Conservation (phyloP, 2,113 vertebrate species). For the Ceratotherium simum region DNA sequence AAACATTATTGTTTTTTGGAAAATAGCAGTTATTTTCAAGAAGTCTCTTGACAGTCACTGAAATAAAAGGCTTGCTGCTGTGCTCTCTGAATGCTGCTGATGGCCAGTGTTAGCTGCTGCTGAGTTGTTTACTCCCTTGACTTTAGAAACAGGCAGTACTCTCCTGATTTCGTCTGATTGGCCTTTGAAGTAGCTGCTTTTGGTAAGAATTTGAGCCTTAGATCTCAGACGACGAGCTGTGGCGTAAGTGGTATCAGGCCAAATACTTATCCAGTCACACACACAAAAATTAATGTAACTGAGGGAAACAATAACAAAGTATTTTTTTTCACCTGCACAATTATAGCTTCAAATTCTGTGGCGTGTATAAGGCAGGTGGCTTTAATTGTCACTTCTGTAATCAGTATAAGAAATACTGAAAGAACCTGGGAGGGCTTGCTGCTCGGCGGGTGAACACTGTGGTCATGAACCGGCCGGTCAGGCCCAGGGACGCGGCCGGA, state of each 20-base stretch:
- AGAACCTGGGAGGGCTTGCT: not conserved
- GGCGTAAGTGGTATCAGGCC: constrained; percentile 30
- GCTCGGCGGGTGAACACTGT: not conserved
- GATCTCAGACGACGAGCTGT: constrained; percentile 56
- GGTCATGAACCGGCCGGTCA: not conserved
- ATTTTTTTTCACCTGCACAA: not conserved
- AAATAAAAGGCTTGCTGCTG: constrained; percentile 53
- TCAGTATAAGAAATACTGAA: not conserved
- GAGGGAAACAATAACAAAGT: not conserved
- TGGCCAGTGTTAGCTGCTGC: constrained; percentile 41
- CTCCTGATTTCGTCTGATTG: not conserved
- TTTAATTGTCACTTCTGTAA: not conserved
- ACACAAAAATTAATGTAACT: not conserved
- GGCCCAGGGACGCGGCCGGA: not conserved
- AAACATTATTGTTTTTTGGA: not conserved
- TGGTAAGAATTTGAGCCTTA: constrained; percentile 68
- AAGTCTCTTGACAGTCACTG: constrained; percentile 33
- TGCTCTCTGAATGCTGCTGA: constrained; percentile 36
- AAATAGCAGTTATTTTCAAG: constrained; percentile 46
- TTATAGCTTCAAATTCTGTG: not conserved
- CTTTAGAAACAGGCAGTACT: not conserved
- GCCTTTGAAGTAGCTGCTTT: not conserved
- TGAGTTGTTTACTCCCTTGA: not conserved
- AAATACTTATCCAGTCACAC: not conserved
- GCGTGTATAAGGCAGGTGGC: not conserved